Conservation (phyloP, 2,797 vertebrate species). For the Hippoglossus hippoglossus region DNA sequence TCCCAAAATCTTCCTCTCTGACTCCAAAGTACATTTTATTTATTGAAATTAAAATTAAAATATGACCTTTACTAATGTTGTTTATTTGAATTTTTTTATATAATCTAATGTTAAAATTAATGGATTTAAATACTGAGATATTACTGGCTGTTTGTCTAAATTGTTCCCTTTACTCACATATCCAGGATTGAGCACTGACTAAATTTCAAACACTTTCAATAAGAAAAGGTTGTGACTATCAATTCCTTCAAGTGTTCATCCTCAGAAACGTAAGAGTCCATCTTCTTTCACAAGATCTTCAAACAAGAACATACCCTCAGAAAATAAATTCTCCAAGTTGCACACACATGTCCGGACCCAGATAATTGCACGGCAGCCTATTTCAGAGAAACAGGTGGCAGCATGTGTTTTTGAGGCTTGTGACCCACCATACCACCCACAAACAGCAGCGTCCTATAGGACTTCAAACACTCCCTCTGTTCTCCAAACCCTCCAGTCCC, state of each 20-base stretch:
- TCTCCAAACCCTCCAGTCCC: constrained; percentile 65
- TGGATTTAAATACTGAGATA: not conserved
- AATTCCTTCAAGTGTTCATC: not conserved
- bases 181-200: not conserved
- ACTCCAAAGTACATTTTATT: not conserved
- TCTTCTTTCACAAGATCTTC: constrained; percentile 31
- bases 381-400: constrained; percentile 74
- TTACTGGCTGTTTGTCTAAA: not conserved
- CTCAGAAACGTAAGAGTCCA: constrained; percentile 13
- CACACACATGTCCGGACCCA: constrained; percentile 34
- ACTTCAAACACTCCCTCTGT: constrained; percentile 78
- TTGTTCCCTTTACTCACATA: not conserved
- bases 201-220: not conserved
- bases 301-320: constrained; percentile 32
- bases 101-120: not conserved
- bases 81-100: too few species aligned
- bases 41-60: not conserved
- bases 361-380: constrained; percentile 61
- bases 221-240: not conserved
- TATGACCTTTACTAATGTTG: too few species aligned
- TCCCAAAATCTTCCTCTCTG: not conserved
- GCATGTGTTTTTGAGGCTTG: constrained; percentile 72
- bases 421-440: constrained; percentile 72
- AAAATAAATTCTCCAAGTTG: constrained; percentile 12
- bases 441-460: constrained; percentile 70